These are phyloP conservation scores for Philhelius pedissequus DNA, from an alignment of 2,888 invertebrate species.

Conservation along the genomic window DNA sequence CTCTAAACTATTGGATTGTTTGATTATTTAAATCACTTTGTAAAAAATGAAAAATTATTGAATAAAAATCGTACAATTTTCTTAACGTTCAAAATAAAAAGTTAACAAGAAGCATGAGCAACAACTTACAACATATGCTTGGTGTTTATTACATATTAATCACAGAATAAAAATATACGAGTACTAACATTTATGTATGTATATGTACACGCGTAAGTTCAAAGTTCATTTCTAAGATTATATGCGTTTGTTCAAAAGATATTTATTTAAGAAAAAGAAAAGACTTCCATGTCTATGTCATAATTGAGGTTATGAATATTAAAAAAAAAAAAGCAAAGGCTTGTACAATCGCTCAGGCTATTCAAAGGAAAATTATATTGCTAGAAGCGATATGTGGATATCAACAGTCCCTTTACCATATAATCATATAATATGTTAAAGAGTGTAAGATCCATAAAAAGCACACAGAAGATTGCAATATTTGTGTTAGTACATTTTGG, in stretches of 20 bases:
- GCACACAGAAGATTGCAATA: not conserved
- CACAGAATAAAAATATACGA: conserved; percentile 23
- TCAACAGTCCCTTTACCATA: not conserved
- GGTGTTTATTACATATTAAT: conserved; percentile 36
- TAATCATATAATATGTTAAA: not conserved
- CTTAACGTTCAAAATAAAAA: no score
- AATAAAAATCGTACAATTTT: no score
- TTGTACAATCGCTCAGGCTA: conserved; percentile 27
- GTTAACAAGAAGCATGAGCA: not conserved
- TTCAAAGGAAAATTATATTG: conserved; percentile 18
- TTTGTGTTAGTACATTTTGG: no score
- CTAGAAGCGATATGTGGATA: not conserved
- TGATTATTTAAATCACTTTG: no score
- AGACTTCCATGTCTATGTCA: not conserved
- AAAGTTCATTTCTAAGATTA: conserved; percentile 27
- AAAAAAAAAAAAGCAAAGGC: conserved; percentile 19
- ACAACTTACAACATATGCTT: not conserved
- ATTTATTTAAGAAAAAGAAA: not conserved
- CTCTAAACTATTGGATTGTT: no score
- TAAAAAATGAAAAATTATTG: no score
- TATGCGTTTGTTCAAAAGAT: conserved; percentile 4
- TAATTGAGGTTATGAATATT: not conserved
- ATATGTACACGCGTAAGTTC: no score
- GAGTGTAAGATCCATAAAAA: not conserved
- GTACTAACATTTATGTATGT: no score